These are phyloP conservation scores for Tinamus guttatus DNA, from an alignment of 2,113 vertebrate species.

Conservation along the genomic window DNA sequence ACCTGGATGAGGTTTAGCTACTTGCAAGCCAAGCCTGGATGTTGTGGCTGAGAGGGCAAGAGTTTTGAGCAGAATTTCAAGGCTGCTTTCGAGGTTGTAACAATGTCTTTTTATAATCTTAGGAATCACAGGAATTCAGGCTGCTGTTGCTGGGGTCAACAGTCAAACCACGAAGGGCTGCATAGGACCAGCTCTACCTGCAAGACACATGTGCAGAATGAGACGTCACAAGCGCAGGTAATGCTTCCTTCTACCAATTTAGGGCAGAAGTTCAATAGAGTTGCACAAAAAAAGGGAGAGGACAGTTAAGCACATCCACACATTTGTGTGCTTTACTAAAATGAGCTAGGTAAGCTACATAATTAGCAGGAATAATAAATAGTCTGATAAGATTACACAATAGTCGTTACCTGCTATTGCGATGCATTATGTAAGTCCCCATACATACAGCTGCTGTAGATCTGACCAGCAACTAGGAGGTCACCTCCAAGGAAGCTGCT, in stretches of 20 bases:
- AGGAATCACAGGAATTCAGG: neutral
- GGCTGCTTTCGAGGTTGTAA: neutral
- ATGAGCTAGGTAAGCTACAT: neutral
- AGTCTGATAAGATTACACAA: neutral
- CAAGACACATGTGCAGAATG: neutral
- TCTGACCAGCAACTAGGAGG: neutral
- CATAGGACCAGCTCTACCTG: neutral
- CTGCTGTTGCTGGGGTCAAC: neutral
- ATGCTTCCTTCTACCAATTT: neutral
- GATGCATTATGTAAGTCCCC: rapidly evolving
- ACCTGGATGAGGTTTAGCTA: neutral
- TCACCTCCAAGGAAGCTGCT: neutral
- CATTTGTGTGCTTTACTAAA: neutral
- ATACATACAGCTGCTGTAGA: rapidly evolving
- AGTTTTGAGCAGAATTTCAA: neutral
- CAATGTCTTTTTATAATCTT: neutral
- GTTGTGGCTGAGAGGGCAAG: neutral
- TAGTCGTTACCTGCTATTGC: rapidly evolving
- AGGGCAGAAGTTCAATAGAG: neutral
- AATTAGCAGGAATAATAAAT: neutral
- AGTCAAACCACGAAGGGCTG: neutral
- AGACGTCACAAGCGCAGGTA: neutral
- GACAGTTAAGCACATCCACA: neutral
- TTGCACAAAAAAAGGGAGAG: neutral
- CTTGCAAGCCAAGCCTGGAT: neutral